A percentile compares a stretch with the other conserved stretches of the same genome.
Evolutionary conservation across 2,797 vertebrate genomes (phyloP).

Genomic region (Fratercula arctica): DNA sequence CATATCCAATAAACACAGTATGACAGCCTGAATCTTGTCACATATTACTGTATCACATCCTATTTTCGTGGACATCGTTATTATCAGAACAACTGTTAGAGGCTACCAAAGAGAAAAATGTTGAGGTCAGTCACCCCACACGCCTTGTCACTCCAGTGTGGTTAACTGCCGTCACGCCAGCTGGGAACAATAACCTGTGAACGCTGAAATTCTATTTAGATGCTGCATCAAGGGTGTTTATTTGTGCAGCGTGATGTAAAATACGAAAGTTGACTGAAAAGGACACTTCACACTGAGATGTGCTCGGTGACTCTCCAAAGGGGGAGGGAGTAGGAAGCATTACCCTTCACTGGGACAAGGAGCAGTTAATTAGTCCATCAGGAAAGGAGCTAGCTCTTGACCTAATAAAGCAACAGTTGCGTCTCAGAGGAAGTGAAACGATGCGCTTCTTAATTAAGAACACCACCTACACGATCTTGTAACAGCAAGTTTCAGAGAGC

Average conservation of each 20-base stretch:
- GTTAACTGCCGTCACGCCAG: neutral
- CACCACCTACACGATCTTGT: neutral
- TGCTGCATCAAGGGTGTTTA: neutral
- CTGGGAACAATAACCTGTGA: neutral
- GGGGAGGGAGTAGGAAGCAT: neutral
- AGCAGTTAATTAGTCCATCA: neutral
- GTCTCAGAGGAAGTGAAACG: neutral
- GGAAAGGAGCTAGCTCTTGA: neutral
- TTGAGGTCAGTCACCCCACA: neutral
- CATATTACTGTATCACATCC: neutral
- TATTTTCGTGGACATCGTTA: fast-evolving
- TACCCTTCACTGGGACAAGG: neutral
- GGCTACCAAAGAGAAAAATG: neutral
- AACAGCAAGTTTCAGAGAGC: neutral
- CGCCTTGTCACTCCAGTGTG: neutral
- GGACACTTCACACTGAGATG: neutral
- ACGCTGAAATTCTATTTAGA: neutral
- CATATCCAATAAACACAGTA: neutral
- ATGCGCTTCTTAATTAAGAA: neutral
- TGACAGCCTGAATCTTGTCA: slow-evolving; percentile 11
- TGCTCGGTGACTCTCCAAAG: neutral
- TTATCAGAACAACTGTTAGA: neutral
- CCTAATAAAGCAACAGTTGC: neutral
- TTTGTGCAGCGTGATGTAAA: neutral
- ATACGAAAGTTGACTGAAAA: neutral